Conservation (phyloP, 1,140 invertebrate species). For the Euura lappo region DNA sequence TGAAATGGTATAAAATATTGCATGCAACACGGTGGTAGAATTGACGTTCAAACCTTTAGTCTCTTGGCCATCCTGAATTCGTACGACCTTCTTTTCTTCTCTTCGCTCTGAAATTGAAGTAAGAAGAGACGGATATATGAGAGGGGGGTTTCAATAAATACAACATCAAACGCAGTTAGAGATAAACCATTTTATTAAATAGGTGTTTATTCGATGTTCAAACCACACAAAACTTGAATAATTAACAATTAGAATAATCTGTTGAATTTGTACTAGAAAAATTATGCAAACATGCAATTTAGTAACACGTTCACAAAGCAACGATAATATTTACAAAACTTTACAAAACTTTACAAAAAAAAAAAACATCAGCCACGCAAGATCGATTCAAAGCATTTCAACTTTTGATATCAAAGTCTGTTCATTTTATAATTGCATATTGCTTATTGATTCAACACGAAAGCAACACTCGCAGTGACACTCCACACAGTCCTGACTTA, state of each 20-base stretch:
- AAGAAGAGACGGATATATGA: slow-evolving; percentile 20
- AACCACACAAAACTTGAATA: slow-evolving; percentile 24
- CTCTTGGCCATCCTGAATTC: slow-evolving; percentile 55
- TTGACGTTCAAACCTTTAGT: slow-evolving; percentile 54
- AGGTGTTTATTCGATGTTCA: slow-evolving; percentile 16
- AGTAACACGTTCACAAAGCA: slow-evolving; percentile 8
- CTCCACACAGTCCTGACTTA: slow-evolving; percentile 42
- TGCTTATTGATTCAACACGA: slow-evolving; percentile 5
- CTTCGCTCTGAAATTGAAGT: slow-evolving; percentile 46
- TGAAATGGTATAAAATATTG: neutral
- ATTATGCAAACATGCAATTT: slow-evolving; percentile 26
- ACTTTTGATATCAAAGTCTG: slow-evolving; percentile 9
- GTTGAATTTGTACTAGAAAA: slow-evolving; percentile 21
- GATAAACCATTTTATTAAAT: slow-evolving; percentile 37
- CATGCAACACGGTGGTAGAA: neutral
- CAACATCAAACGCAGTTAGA: slow-evolving; percentile 21
- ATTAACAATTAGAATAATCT: slow-evolving; percentile 20
- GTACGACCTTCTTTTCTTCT: slow-evolving; percentile 48
- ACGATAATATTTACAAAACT: slow-evolving; percentile 23
- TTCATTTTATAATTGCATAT: neutral
- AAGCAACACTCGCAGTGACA: slow-evolving; percentile 20
- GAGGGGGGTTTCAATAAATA: slow-evolving; percentile 27
- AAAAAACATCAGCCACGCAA: slow-evolving; percentile 41
- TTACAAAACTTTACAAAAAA: slow-evolving; percentile 7
- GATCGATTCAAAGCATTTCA: slow-evolving; percentile 26